phyloP scores from a whole-genome alignment of 2,113 vertebrate genomes.

The Cavia aperea region DNA sequence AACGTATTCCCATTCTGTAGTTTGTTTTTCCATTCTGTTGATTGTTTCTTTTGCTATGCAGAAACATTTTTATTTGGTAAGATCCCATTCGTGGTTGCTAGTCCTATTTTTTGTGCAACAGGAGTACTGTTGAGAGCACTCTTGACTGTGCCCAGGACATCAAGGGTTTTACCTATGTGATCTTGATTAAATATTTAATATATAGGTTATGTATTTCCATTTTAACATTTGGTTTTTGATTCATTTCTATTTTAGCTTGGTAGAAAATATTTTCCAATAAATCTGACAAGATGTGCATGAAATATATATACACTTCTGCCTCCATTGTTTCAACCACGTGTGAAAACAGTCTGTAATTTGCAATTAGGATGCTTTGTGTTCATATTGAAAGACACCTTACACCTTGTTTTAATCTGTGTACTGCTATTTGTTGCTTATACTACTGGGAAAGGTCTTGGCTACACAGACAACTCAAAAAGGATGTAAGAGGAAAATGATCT shows the following conservation, averaged over 20 bases:
- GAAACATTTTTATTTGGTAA: not conserved
- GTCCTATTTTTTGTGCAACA: not conserved
- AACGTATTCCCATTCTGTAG: not conserved
- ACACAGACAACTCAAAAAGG: not conserved
- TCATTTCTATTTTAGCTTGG: not conserved
- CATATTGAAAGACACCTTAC: not conserved
- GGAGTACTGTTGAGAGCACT: not conserved
- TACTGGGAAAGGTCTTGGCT: not conserved
- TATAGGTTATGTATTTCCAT: not conserved
- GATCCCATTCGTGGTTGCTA: not conserved
- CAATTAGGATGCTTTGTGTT: not conserved
- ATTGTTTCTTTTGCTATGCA: not conserved
- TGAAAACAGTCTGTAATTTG: not conserved
- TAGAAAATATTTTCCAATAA: not conserved
- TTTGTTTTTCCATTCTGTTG: not conserved
- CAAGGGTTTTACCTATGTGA: not conserved
- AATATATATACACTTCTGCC: not conserved
- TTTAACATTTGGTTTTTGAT: not conserved
- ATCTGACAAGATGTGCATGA: not conserved
- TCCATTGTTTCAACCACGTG: not conserved
- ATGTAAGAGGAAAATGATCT: not conserved
- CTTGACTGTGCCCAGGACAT: not conserved
- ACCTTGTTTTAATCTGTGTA: not conserved
- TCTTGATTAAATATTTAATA: no score
- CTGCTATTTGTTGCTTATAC: not conserved